Evolutionary conservation across 2,888 invertebrate species (phyloP), one percentile per base, ranked within the genome.

Genomic region (Tholera decimalis): DNA sequence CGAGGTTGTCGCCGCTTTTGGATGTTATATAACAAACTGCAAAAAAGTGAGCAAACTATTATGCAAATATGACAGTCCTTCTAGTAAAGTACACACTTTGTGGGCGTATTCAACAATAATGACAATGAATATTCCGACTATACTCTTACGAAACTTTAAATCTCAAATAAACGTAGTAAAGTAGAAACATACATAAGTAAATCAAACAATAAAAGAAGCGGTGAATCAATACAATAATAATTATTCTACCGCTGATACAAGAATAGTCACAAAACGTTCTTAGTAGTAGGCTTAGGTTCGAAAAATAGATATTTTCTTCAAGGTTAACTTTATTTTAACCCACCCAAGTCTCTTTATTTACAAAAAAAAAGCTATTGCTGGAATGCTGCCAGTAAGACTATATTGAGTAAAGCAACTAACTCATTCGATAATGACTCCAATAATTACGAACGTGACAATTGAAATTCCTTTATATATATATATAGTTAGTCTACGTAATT

Each of bases 401-500:
- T 26, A 13, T 24, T 22, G 7, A 43, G 15, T 30, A 50, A 18
- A 35, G 54, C 9, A 56, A n/a, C 15, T 15, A 30, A 7, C 24
- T 33, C 43, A 13, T n/a, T 22, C 22, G 30, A 8, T 51, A 44
- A 55, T 49, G 15, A 56, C 39, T 11, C n/a, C 22, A 61, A 53
- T 39, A 61, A 53, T 39, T 35, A 51, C 1, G 37, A 46, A 55
- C 22, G 28, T 41, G 55, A 61, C 28, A 33, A 56, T 61, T 56
- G 72, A 72, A 63, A 53, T 37, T n/a, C 26, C 76, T 33, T 69
- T 55, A 69, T 33, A 43, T 13, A 9, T 51, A 30, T 20, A 15
- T 1, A 41, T 26, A 33, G 11, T 2, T 18, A 35, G 0, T 15
- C 15, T 33, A 63, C 8, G 1, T 28, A 28, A 15, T 26, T 67